Evolutionary conservation across 2,888 invertebrate genomes (phyloP).

Genomic region (Noctua fimbriata): DNA sequence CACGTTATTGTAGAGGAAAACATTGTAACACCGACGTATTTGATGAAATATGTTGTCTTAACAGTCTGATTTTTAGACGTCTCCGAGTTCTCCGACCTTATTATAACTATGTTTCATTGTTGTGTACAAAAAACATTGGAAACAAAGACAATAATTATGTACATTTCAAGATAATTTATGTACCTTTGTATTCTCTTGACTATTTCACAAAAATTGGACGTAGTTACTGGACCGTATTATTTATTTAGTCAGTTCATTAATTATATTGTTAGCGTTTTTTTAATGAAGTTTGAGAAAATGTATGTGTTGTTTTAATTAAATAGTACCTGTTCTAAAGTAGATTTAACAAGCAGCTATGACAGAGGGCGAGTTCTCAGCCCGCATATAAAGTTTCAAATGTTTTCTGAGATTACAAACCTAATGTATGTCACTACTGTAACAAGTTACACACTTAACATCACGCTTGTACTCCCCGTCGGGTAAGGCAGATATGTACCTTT

Average conservation of each 20-base stretch:
- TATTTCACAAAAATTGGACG: neutral
- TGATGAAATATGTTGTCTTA: constrained; percentile 20
- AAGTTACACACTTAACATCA: neutral
- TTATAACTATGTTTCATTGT: neutral
- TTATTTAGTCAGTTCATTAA: neutral
- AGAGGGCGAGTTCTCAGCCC: neutral
- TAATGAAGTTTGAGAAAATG: neutral
- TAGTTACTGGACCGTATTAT: neutral
- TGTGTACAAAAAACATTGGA: neutral
- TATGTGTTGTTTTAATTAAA: neutral
- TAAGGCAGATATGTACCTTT: neutral
- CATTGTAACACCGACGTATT: constrained; percentile 1
- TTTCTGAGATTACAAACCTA: constrained; percentile 4
- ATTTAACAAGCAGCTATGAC: neutral
- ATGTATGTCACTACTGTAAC: neutral
- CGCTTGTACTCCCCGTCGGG: neutral
- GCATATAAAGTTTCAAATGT: constrained; percentile 28
- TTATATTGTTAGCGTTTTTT: neutral
- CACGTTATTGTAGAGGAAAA: constrained; percentile 26
- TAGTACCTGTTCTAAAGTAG: neutral
- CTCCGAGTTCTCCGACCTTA: neutral
- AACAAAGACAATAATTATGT: neutral
- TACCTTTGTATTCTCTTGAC: neutral
- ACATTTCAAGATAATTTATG: neutral
- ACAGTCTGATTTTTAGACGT: neutral